Evolutionary conservation across 2,888 invertebrate genomes (phyloP).

Genomic region (Brachylomia viminalis): DNA sequence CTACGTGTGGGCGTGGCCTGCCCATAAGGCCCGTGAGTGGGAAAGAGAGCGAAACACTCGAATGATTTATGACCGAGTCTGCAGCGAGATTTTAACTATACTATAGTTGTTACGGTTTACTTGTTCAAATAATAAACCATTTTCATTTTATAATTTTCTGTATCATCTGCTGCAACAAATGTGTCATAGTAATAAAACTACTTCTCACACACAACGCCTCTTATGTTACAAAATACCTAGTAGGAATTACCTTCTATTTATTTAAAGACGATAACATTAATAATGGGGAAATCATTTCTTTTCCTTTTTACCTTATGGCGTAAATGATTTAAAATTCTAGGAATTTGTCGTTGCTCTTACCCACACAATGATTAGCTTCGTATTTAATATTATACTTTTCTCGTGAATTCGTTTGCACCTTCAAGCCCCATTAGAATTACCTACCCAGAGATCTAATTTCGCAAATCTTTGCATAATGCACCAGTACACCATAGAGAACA

Average conservation of each 20-base stretch:
- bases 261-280: constrained; percentile 13
- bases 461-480: not conserved
- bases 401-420: not conserved
- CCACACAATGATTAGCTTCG: not conserved
- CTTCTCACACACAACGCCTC: constrained; percentile 12
- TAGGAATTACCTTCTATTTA: constrained; percentile 22
- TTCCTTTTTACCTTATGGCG: constrained; percentile 13
- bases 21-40: too few relatives aligned
- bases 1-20: too few relatives aligned
- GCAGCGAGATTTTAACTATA: too few relatives aligned
- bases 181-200: constrained; percentile 37
- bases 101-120: too few relatives aligned
- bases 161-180: constrained; percentile 34
- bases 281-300: constrained; percentile 17
- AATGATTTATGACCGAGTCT: too few relatives aligned
- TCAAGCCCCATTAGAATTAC: not conserved
- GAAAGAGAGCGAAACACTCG: too few relatives aligned
- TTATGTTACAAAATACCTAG: not conserved
- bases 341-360: constrained; percentile 10
- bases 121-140: too few relatives aligned
- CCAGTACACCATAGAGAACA: not conserved
- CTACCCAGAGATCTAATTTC: not conserved
- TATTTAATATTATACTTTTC: not conserved
- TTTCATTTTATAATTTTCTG: too few relatives aligned
- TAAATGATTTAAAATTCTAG: constrained; percentile 17